phyloP scores from a whole-genome alignment of 2,797 vertebrate genomes.

The Falco novaeseelandiae region DNA sequence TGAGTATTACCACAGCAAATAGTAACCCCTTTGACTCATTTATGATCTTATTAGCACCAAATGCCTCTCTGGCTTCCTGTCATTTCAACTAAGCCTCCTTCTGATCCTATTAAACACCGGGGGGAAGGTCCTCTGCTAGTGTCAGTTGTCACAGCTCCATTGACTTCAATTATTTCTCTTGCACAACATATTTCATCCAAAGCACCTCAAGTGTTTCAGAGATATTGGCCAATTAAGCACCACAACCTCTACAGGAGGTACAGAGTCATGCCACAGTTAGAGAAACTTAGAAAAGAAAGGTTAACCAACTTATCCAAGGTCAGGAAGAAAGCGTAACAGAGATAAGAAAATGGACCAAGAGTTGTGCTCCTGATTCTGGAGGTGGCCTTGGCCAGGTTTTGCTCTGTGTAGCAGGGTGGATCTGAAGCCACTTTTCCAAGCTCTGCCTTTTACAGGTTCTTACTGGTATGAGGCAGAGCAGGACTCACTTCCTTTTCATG shows the following conservation, averaged over 20 bases:
- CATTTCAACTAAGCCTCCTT: constrained; percentile 29
- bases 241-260: constrained; percentile 35
- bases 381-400: neutral
- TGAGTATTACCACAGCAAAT: constrained; percentile 15
- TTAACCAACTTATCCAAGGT: constrained; percentile 29
- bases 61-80: constrained; percentile 15
- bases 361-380: neutral
- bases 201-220: constrained; percentile 41
- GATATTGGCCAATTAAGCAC: constrained; percentile 58
- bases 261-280: neutral
- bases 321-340: neutral
- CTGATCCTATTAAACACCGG: constrained; percentile 52
- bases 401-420: neutral
- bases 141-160: constrained; percentile 51
- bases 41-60: constrained; percentile 54
- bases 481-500: neutral
- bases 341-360: neutral
- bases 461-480: neutral
- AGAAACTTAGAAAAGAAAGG: constrained; percentile 3
- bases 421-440: neutral
- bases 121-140: constrained; percentile 10
- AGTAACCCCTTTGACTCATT: constrained; percentile 54
- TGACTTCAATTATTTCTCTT: constrained; percentile 58
- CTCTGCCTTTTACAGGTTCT: neutral
- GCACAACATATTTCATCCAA: constrained; percentile 34